Base-by-base conservation (phyloP, 2,888 invertebrate genomes). In the Allygus modestus region DNA sequence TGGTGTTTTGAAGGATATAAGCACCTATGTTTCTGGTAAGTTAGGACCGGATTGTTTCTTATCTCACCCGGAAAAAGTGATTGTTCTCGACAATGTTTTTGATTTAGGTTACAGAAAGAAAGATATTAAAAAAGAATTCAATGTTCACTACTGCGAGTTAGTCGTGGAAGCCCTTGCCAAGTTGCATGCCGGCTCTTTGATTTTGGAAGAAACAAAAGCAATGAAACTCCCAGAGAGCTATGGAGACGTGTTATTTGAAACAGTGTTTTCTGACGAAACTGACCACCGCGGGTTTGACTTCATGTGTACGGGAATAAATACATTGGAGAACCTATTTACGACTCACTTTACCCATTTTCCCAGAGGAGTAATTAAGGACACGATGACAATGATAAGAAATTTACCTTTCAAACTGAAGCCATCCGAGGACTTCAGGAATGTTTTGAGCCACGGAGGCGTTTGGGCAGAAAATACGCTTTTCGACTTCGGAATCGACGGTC, bases 1-100 rank as follows among this genome's bases (percentile, higher is more conserved):
- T 43, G 37, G 65, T 1, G 58, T 86, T 33, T 75, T 86, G 46
- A 85, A 82, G 15, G 84, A 84, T 31, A 20, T 86, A 4, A 61
- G 31, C 15, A 58, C 31, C 2, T n/a, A 73, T 9, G 23, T 54
- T 12, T 26, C 58, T 9, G 51, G 61, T 41, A 83, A 83, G 54
- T 17, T 83, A 1, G 83, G 83, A n/a, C 83, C 83, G 0, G 41
- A 58, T 26, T 83, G 83, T 75, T 75, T 75, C 61, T 33, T 83
- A 1, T 73, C 83, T 23, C 71, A 71, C 23, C 54, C 58, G 0
- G 83, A 83, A 41, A 75, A 83, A 75, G 54, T 33, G 4, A 75
- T 83, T 31, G 83, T 75, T 31, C 33, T 83, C 17, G 83, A 83
- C 31, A 54, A 83, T 26, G 12, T 75, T 0, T 83, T 75, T 15